Conservation (phyloP, 2,888 invertebrate genomes). For the Calliphora vomitoria region DNA sequence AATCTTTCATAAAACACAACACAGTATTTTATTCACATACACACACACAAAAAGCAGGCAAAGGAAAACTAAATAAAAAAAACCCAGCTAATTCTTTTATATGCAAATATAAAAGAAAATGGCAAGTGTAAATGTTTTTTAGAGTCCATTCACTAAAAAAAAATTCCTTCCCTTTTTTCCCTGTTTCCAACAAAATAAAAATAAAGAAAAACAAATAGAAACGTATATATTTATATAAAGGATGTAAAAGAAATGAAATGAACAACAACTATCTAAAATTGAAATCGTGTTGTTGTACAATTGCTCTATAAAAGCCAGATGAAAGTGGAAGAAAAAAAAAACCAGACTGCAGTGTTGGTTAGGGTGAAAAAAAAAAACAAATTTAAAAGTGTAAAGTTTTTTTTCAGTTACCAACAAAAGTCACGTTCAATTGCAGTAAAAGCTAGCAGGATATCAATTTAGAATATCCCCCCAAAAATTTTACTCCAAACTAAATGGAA, state of each 20-base stretch:
- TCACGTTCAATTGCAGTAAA: constrained; percentile 71
- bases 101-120: constrained; percentile 61
- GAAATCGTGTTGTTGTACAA: constrained; percentile 73
- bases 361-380: constrained; percentile 9
- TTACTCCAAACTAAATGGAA: constrained; percentile 40
- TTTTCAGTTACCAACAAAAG: constrained; percentile 58
- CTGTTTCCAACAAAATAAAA: background rate
- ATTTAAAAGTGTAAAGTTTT: constrained; percentile 41
- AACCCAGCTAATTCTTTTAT: constrained; percentile 63
- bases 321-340: constrained; percentile 18
- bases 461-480: constrained; percentile 47
- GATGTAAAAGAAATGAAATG: constrained; percentile 65
- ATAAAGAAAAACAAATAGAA: constrained; percentile 32
- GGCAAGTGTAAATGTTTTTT: constrained; percentile 67
- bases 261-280: constrained; percentile 76
- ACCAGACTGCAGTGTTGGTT: constrained; percentile 7
- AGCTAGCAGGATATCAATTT: constrained; percentile 68
- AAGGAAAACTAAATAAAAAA: background rate
- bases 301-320: constrained; percentile 41
- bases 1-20: constrained; percentile 2
- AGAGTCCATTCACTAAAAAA: constrained; percentile 56
- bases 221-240: constrained; percentile 41
- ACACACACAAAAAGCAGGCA: background rate
- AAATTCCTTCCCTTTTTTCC: constrained; percentile 14
- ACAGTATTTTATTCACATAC: background rate